Conservation (phyloP, 92 coral and sea anemone species). For the Scolanthus callimorphus region DNA sequence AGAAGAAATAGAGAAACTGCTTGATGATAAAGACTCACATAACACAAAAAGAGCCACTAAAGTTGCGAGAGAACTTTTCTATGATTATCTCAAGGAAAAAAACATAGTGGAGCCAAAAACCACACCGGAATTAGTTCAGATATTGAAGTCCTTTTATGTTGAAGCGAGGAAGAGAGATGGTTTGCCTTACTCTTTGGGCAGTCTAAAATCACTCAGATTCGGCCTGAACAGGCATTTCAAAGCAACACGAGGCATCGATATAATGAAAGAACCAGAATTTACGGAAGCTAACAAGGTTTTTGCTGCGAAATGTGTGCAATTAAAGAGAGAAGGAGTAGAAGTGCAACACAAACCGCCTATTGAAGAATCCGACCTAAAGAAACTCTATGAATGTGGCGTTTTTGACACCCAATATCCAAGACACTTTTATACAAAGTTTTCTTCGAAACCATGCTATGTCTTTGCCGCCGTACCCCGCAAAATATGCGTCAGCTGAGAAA, state of each 20-base stretch:
- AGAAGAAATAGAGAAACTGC: no score
- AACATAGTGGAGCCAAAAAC: no score
- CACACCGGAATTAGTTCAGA: conserved; percentile 1
- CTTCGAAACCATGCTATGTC: conserved; percentile 6
- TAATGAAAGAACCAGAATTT: conserved; percentile 17
- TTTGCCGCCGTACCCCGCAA: conserved; percentile 10
- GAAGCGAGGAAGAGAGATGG: conserved; percentile 10
- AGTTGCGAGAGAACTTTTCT: no score
- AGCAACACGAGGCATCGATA: conserved; percentile 15
- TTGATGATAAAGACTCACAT: no score
- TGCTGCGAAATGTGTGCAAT: no score
- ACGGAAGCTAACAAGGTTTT: no score
- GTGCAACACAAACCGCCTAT: conserved; percentile 14
- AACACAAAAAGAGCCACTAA: no score
- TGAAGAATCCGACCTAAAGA: conserved; percentile 21
- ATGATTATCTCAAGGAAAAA: no score
- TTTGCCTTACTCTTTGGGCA: background rate
- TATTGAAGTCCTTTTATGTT: conserved; percentile 11
- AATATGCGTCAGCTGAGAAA: conserved; percentile 14
- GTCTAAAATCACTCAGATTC: conserved; percentile 6
- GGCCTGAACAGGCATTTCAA: conserved; percentile 31
- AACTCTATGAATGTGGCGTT: conserved; percentile 17
- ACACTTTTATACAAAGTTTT: conserved; percentile 14
- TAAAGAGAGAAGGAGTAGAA: conserved; percentile 20
- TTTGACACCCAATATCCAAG: conserved; percentile 2